These are phyloP conservation scores for Ellobium chinense DNA, from an alignment of 2,888 invertebrate genomes.

Conservation along the genomic window DNA sequence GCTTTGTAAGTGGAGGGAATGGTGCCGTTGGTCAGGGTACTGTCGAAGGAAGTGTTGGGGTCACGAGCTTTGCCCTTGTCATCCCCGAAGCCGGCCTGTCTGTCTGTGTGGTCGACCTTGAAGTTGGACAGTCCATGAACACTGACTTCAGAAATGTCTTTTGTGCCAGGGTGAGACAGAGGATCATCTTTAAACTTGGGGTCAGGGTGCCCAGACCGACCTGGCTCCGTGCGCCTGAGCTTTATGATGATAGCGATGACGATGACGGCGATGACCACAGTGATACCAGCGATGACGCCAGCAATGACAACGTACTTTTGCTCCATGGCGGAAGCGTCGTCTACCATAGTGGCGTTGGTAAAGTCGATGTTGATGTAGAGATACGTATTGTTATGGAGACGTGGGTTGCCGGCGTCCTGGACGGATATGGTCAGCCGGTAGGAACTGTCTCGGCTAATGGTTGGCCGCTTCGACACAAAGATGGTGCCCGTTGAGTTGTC, in stretches of 20 bases:
- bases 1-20: background rate
- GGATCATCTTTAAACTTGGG: constrained; percentile 3
- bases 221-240: constrained; percentile 40
- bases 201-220: background rate
- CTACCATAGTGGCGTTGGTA: constrained; percentile 50
- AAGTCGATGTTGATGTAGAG: constrained; percentile 55
- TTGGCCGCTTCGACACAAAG: constrained; percentile 54
- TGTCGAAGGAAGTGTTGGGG: constrained; percentile 3
- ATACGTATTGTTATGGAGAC: constrained; percentile 50
- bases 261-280: constrained; percentile 47
- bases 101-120: background rate
- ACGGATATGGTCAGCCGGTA: constrained; percentile 56
- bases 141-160: background rate
- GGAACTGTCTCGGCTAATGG: constrained; percentile 46
- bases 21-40: background rate
- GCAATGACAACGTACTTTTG: constrained; percentile 50
- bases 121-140: background rate
- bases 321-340: background rate
- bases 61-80: background rate
- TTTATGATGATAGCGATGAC: constrained; percentile 48
- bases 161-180: background rate
- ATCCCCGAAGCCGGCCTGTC: background rate
- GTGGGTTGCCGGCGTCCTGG: constrained; percentile 56
- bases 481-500: constrained; percentile 57
- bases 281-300: constrained; percentile 51